Evolutionary conservation across 2,888 invertebrate genomes (phyloP).

Genomic region (Mesoligia furuncula): DNA sequence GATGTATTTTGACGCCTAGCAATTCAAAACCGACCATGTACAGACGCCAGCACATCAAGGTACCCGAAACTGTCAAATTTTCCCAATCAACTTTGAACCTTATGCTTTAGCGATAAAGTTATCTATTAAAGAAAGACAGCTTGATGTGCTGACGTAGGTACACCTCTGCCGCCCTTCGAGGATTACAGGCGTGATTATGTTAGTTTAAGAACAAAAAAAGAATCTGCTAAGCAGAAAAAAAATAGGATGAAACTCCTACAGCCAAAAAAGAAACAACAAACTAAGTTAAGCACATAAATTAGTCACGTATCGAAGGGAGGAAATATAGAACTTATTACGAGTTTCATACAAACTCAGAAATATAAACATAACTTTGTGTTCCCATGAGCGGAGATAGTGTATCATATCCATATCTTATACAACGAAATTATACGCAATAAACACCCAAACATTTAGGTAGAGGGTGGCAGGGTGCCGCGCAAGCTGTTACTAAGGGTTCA

Average conservation of each 20-base stretch:
- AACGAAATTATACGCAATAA: conserved; percentile 21
- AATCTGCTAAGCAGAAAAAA: neutral
- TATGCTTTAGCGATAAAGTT: no score
- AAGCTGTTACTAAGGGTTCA: no score
- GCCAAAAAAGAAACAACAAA: conserved; percentile 30
- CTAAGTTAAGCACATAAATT: conserved; percentile 63
- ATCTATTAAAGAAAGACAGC: neutral
- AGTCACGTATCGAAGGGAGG: conserved; percentile 55
- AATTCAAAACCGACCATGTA: no score
- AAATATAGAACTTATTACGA: conserved; percentile 53
- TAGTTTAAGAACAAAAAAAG: neutral
- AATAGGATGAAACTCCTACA: neutral
- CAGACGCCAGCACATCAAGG: no score
- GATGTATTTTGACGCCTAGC: no score
- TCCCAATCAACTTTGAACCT: no score
- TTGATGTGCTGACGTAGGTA: neutral
- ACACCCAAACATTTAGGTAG: neutral
- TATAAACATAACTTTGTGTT: conserved; percentile 34
- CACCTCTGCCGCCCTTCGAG: neutral
- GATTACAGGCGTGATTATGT: neutral
- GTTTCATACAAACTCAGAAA: conserved; percentile 35
- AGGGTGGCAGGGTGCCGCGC: neutral
- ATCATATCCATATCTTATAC: conserved; percentile 20
- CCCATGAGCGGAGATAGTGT: conserved; percentile 37
- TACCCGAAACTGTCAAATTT: no score